phyloP scores from a whole-genome alignment of 2,797 vertebrate species.

The Pangasius mekongensis region DNA sequence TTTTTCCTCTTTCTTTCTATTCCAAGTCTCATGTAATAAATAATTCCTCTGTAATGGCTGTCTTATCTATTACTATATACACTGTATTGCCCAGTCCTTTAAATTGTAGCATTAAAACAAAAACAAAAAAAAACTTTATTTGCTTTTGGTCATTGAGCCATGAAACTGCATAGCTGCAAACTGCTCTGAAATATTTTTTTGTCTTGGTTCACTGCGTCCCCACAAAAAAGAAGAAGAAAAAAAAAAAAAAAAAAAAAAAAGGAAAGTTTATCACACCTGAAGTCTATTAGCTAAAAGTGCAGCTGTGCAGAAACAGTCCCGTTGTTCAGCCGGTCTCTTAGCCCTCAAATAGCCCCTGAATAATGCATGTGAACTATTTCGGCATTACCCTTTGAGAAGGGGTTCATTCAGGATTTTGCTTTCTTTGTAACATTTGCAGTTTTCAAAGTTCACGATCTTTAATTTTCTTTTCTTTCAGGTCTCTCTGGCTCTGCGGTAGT shows the following conservation, averaged over 20 bases:
- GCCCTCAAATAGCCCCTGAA: background rate
- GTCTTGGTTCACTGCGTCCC: background rate
- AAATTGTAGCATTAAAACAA: background rate
- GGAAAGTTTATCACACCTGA: background rate
- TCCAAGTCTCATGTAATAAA: background rate
- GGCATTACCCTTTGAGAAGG: background rate
- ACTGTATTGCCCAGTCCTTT: background rate
- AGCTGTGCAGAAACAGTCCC: background rate
- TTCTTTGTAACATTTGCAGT: background rate
- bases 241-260: background rate
- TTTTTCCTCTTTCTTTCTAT: background rate
- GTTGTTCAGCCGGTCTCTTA: background rate
- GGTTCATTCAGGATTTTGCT: background rate
- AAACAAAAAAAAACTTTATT: background rate
- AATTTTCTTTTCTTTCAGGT: background rate
- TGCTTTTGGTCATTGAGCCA: background rate
- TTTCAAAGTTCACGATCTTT: background rate
- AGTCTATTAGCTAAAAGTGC: background rate
- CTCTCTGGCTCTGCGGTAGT: background rate
- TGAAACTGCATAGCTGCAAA: background rate
- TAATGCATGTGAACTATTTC: background rate
- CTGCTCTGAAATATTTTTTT: background rate
- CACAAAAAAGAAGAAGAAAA: too few species aligned
- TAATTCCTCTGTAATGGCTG: background rate
- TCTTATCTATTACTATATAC: background rate